A percentile compares a stretch with the other conserved stretches of the same genome.
These are phyloP conservation scores for Drosophila fuyamai DNA, from an alignment of 1,140 invertebrate species.

Conservation along the genomic window DNA sequence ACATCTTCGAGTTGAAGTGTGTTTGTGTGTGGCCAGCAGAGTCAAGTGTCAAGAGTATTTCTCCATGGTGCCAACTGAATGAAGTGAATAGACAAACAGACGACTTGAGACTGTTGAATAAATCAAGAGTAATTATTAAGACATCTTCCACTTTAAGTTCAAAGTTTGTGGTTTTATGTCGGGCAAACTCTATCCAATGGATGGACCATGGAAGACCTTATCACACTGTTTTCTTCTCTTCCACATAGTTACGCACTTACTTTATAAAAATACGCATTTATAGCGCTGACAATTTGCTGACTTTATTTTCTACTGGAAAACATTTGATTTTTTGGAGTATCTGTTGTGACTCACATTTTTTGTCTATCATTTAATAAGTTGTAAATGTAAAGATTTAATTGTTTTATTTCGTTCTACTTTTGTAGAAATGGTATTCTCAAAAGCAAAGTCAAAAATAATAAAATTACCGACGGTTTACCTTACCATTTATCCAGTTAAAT, in stretches of 20 bases:
- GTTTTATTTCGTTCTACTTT: too few species aligned
- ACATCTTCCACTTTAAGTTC: background rate
- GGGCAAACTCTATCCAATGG: background rate
- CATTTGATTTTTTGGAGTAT: too few species aligned
- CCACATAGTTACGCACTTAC: too few species aligned
- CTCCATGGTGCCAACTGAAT: background rate
- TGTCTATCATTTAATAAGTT: too few species aligned
- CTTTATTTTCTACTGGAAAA: too few species aligned
- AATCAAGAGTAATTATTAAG: constrained; percentile 4
- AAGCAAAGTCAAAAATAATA: background rate
- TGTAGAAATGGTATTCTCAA: too few species aligned
- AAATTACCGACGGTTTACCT: background rate
- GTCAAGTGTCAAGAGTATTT: constrained; percentile 55
- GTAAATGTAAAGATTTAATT: too few species aligned
- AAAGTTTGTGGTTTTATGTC: background rate
- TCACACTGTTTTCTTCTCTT: too few species aligned
- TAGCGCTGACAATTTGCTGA: too few species aligned
- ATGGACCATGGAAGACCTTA: background rate
- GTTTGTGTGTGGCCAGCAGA: constrained; percentile 9
- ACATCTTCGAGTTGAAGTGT: background rate
- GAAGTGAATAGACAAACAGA: constrained; percentile 10
- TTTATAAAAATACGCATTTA: too few species aligned
- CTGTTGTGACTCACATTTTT: too few species aligned
- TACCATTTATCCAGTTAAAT: background rate
- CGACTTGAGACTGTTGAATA: constrained; percentile 6